Evolutionary conservation across 2,888 invertebrate species (phyloP).

Genomic region (Endomychus coccineus): DNA sequence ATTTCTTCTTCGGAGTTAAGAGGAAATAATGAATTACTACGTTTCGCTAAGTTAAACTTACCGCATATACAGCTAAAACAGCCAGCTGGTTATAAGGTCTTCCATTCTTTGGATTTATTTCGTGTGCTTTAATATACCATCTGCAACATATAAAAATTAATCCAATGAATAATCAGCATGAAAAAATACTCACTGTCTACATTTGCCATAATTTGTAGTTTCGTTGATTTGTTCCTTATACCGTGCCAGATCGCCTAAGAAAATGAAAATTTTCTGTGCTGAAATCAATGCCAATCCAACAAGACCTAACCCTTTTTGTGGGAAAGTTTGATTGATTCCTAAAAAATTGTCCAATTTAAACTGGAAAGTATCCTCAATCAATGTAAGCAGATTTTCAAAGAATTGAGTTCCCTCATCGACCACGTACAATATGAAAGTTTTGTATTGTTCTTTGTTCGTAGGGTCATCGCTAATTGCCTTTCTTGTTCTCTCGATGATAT

Average conservation of each 20-base stretch:
- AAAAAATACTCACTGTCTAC: constrained; percentile 54
- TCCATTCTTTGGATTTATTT: constrained; percentile 90
- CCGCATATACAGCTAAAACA: constrained; percentile 74
- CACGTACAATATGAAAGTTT: constrained; percentile 56
- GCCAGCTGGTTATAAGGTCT: constrained; percentile 93
- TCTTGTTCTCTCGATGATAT: constrained; percentile 75
- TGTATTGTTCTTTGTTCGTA: constrained; percentile 57
- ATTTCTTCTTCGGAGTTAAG: too few relatives aligned
- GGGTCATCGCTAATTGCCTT: constrained; percentile 57
- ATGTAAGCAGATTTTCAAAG: constrained; percentile 66
- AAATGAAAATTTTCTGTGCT: constrained; percentile 81
- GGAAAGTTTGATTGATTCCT: constrained; percentile 51
- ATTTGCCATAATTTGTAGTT: constrained; percentile 71
- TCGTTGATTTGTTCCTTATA: constrained; percentile 82
- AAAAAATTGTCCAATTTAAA: constrained; percentile 61
- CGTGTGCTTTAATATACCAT: constrained; percentile 90
- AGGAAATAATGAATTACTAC: constrained; percentile 1
- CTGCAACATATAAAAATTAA: constrained; percentile 32
- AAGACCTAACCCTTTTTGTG: constrained; percentile 58
- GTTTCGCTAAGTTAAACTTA: too few relatives aligned
- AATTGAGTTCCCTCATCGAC: constrained; percentile 75
- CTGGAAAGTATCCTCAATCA: constrained; percentile 67
- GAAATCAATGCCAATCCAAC: constrained; percentile 73
- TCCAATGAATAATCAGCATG: neutral
- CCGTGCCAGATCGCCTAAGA: constrained; percentile 85